Percentiles rank a stretch among this genome's conserved stretches.
These are phyloP conservation scores for Microcebus ravelobensis DNA, from an alignment of 2,113 vertebrate species.

Conservation along the genomic window DNA sequence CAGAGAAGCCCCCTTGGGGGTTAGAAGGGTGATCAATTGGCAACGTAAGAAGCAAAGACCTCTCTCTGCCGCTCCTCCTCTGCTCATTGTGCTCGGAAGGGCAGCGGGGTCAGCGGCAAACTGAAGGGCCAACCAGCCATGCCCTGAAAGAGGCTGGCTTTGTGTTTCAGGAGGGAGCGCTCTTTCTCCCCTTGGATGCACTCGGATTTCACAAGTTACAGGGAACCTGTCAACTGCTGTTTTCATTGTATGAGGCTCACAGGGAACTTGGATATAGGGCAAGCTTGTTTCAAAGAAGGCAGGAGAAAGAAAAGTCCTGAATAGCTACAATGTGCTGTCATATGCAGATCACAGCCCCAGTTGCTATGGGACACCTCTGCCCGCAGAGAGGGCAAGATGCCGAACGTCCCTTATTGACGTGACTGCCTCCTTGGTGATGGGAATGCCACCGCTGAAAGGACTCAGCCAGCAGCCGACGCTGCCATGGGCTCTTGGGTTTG, in stretches of 20 bases:
- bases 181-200: slow-evolving; percentile 77
- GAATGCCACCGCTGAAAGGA: slow-evolving; percentile 31
- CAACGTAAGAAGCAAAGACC: slow-evolving; percentile 72
- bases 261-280: slow-evolving; percentile 79
- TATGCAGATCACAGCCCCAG: slow-evolving; percentile 78
- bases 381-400: slow-evolving; percentile 64
- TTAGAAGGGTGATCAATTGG: slow-evolving; percentile 77
- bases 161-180: slow-evolving; percentile 80
- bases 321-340: slow-evolving; percentile 75
- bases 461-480: not conserved
- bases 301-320: slow-evolving; percentile 70
- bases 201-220: slow-evolving; percentile 80
- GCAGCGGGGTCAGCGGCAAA: slow-evolving; percentile 77
- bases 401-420: slow-evolving; percentile 53
- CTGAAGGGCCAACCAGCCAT: slow-evolving; percentile 61
- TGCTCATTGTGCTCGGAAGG: slow-evolving; percentile 67
- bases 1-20: slow-evolving; percentile 69
- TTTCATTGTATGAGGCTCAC: slow-evolving; percentile 79
- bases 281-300: slow-evolving; percentile 76
- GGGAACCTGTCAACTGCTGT: slow-evolving; percentile 82
- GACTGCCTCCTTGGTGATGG: slow-evolving; percentile 74
- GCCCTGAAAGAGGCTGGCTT: slow-evolving; percentile 74
- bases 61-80: slow-evolving; percentile 50
- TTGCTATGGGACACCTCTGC: slow-evolving; percentile 79
- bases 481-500: not conserved